A percentile compares a stretch with the other conserved stretches of the same genome.
Evolutionary conservation across 2,113 vertebrate genomes (phyloP).

Genomic region (Misgurnus anguillicaudatus): DNA sequence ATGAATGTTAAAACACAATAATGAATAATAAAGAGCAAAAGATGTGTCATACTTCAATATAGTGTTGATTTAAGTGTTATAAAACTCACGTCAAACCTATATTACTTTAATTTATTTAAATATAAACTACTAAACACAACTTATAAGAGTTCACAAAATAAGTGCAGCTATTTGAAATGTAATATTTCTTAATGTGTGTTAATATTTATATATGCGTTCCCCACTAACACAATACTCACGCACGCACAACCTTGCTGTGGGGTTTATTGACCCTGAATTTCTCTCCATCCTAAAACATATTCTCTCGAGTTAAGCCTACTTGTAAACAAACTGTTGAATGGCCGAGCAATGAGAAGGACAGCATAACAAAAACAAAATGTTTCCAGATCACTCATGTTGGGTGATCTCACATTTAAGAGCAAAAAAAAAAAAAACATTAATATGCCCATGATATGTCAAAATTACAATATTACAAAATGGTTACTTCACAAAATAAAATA

Average conservation of each 20-base stretch:
- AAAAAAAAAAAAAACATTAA: not conserved
- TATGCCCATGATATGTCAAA: not conserved
- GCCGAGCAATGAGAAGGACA: slow-evolving; percentile 10
- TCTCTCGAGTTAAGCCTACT: slow-evolving; percentile 12
- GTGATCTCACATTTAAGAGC: too few species aligned
- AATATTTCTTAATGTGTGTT: not conserved
- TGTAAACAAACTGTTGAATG: slow-evolving; percentile 1
- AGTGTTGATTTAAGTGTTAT: not conserved
- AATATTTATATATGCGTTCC: slow-evolving; percentile 3
- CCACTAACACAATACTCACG: not conserved
- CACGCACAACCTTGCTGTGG: not conserved
- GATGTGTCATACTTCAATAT: too few species aligned
- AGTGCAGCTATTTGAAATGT: not conserved
- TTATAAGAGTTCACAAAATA: not conserved
- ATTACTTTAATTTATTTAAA: too few species aligned
- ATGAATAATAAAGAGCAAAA: not conserved
- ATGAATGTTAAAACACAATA: not conserved
- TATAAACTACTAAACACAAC: too few species aligned
- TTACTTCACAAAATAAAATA: too few species aligned
- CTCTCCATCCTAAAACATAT: not conserved
- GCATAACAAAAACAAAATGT: not conserved
- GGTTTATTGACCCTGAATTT: slow-evolving; percentile 24
- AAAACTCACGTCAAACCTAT: not conserved
- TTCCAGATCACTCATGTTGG: too few species aligned
- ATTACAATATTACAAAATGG: too few species aligned